These are phyloP conservation scores for Synergus japonicus DNA, from an alignment of 2,888 invertebrate genomes.

Conservation along the genomic window DNA sequence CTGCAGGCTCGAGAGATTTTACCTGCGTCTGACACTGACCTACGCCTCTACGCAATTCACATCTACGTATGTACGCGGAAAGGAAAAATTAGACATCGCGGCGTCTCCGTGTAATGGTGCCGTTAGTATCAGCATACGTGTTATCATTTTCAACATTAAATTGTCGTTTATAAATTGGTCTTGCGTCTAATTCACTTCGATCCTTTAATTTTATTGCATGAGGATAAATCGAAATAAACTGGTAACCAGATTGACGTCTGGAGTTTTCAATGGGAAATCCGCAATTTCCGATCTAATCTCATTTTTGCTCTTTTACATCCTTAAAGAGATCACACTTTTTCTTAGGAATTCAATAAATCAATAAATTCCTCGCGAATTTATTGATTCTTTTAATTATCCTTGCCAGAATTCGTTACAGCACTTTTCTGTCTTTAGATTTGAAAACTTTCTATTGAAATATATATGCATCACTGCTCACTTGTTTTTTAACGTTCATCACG, in stretches of 20 bases:
- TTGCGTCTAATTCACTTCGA: neutral
- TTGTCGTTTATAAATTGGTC: neutral
- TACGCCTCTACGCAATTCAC: constrained; percentile 31
- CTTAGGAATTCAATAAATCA: neutral
- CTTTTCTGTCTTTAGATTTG: too few species aligned
- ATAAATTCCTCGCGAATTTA: too few species aligned
- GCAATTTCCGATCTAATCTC: neutral
- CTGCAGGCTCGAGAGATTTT: neutral
- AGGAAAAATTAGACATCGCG: constrained; percentile 21
- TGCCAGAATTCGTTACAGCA: too few species aligned
- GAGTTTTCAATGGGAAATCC: neutral
- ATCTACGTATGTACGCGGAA: constrained; percentile 22
- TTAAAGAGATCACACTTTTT: neutral
- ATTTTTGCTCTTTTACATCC: neutral
- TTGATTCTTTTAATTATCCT: too few species aligned
- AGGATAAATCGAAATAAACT: constrained; percentile 34
- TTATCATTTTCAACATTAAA: neutral
- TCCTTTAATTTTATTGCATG: neutral
- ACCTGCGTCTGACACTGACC: constrained; percentile 27
- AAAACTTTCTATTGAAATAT: too few species aligned
- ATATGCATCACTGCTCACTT: neutral
- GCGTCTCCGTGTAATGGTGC: constrained; percentile 13
- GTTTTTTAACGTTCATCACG: neutral
- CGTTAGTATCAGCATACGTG: neutral
- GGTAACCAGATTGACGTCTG: neutral